These are phyloP conservation scores for Amorpha juglandis DNA, from an alignment of 2,888 invertebrate species.

Conservation along the genomic window DNA sequence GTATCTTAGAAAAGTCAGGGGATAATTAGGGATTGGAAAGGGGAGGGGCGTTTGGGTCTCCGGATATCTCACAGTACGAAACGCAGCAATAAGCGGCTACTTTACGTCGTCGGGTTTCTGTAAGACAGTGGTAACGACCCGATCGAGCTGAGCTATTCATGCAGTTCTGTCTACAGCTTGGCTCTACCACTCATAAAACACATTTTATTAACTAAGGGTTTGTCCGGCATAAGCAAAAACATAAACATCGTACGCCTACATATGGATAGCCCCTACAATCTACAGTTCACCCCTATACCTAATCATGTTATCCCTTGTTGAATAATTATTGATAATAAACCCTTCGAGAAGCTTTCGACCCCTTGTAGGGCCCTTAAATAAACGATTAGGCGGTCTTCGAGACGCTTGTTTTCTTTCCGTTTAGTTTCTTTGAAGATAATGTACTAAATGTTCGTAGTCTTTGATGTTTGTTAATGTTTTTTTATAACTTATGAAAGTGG, in stretches of 20 bases:
- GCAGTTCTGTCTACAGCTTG: too few relatives aligned
- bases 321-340: conserved; percentile 62
- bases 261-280: not conserved
- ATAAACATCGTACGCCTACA: not conserved
- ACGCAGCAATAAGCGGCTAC: too few relatives aligned
- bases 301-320: conserved; percentile 50
- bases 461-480: not conserved
- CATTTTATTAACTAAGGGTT: not conserved
- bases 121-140: too few relatives aligned
- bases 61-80: too few relatives aligned
- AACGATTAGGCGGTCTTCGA: conserved; percentile 50
- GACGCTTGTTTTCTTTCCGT: conserved; percentile 33
- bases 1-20: too few relatives aligned
- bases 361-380: conserved; percentile 55
- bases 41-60: too few relatives aligned
- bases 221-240: not conserved
- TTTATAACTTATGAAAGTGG: not conserved
- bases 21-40: too few relatives aligned
- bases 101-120: too few relatives aligned
- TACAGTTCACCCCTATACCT: conserved; percentile 31
- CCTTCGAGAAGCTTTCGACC: conserved; percentile 42
- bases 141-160: too few relatives aligned
- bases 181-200: too few relatives aligned
- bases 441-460: not conserved
- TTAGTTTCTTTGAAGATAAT: conserved; percentile 29